phyloP scores from a whole-genome alignment of 2,113 vertebrate species.

The Lophius piscatorius region DNA sequence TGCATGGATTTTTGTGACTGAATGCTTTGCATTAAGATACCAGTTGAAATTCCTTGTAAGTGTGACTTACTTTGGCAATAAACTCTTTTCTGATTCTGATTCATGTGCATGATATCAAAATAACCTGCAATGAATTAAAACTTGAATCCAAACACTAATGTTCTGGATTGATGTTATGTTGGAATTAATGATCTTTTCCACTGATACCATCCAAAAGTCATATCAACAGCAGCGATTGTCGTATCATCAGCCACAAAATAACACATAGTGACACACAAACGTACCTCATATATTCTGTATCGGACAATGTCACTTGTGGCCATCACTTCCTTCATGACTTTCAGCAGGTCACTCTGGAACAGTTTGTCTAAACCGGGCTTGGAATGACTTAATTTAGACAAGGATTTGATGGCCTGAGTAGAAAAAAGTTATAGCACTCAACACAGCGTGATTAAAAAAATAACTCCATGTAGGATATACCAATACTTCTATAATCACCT shows the following conservation, averaged over 20 bases:
- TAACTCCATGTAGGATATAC: background rate
- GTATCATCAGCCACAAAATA: background rate
- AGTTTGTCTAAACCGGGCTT: slow-evolving; percentile 87
- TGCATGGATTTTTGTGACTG: too few species aligned
- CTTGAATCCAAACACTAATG: too few species aligned
- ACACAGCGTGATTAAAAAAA: background rate
- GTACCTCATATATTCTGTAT: slow-evolving; percentile 94
- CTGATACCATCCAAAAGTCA: background rate
- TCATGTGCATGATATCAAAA: too few species aligned
- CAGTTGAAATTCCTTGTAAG: too few species aligned
- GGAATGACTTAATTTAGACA: slow-evolving; percentile 84
- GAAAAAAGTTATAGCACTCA: slow-evolving; percentile 20
- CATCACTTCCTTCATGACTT: slow-evolving; percentile 90
- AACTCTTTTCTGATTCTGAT: too few species aligned
- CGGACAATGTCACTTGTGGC: slow-evolving; percentile 86
- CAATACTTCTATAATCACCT: slow-evolving; percentile 73
- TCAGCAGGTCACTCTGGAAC: slow-evolving; percentile 85
- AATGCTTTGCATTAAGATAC: too few species aligned
- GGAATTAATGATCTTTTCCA: slow-evolving; percentile 3
- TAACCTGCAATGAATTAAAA: too few species aligned
- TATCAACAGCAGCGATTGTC: too few species aligned
- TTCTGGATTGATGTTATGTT: too few species aligned
- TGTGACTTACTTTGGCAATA: too few species aligned
- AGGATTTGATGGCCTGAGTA: slow-evolving; percentile 86
- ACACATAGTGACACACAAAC: background rate